A percentile compares a stretch with the other conserved stretches of the same genome.
These are phyloP conservation scores for Butastur rufipennis DNA, from an alignment of 2,113 vertebrate genomes.

Conservation along the genomic window DNA sequence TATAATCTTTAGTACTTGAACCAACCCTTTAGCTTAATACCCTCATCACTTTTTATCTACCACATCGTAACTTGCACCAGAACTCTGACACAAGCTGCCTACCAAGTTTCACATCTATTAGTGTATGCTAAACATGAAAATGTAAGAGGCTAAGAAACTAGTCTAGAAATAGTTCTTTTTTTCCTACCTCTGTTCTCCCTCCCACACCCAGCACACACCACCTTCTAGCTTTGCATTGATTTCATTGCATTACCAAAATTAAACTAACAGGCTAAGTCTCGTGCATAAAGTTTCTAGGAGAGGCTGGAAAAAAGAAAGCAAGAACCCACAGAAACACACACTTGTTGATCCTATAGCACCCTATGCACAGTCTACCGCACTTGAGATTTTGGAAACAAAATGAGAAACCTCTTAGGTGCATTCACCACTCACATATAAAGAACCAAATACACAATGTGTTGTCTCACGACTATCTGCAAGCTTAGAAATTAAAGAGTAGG, in stretches of 20 bases:
- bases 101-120: background rate
- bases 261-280: background rate
- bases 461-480: background rate
- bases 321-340: background rate
- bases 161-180: background rate
- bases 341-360: background rate
- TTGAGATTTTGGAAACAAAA: background rate
- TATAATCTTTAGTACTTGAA: background rate
- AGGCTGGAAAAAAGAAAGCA: background rate
- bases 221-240: background rate
- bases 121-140: background rate
- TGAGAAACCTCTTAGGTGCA: background rate
- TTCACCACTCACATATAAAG: background rate
- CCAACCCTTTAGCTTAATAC: background rate
- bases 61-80: background rate
- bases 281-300: background rate
- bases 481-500: background rate
- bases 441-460: background rate
- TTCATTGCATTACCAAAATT: background rate
- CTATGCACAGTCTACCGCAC: background rate
- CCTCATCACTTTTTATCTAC: background rate
- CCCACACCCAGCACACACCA: background rate
- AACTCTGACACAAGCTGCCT: background rate
- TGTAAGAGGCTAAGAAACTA: background rate
- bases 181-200: background rate